phyloP scores from a whole-genome alignment of 2,797 vertebrate genomes.

The Danio kyathit region DNA sequence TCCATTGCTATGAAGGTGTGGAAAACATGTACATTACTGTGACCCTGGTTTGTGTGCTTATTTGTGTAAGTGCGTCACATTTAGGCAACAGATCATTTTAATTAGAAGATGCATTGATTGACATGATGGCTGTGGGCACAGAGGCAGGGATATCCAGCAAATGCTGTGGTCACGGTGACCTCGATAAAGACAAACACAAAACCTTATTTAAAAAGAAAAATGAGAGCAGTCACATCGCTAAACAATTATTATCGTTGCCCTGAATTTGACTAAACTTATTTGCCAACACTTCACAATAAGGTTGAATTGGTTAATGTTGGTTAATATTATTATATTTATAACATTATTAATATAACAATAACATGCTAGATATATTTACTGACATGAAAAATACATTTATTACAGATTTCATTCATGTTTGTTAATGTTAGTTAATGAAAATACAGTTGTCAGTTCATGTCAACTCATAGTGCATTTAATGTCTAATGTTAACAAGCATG shows the following conservation, averaged over 20 bases:
- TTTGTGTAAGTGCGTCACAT: constrained; percentile 39
- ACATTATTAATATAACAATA: too few relatives aligned
- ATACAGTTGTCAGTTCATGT: too few relatives aligned
- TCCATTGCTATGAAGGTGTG: background rate
- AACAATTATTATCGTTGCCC: background rate
- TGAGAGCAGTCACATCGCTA: constrained; percentile 6
- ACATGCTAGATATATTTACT: too few relatives aligned
- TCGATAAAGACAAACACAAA: constrained; percentile 49
- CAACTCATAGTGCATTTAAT: too few relatives aligned
- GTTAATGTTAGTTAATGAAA: too few relatives aligned
- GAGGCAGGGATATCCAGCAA: constrained; percentile 78
- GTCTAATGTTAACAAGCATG: too few relatives aligned
- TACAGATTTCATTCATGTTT: too few relatives aligned
- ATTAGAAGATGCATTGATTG: constrained; percentile 64
- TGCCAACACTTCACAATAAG: too few relatives aligned
- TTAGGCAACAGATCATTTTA: constrained; percentile 64
- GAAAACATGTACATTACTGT: constrained; percentile 14
- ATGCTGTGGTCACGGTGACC: constrained; percentile 58
- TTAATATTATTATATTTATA: too few relatives aligned
- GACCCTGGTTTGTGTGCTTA: constrained; percentile 51
- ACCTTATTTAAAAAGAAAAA: constrained; percentile 27
- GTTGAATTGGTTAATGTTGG: too few relatives aligned
- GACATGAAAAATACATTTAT: too few relatives aligned
- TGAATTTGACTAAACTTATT: background rate
- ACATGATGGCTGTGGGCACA: constrained; percentile 83